Evolutionary conservation across 2,113 vertebrate species (phyloP), one percentile per base, ranked within the genome.

Genomic region (Oenanthe oenanthe): DNA sequence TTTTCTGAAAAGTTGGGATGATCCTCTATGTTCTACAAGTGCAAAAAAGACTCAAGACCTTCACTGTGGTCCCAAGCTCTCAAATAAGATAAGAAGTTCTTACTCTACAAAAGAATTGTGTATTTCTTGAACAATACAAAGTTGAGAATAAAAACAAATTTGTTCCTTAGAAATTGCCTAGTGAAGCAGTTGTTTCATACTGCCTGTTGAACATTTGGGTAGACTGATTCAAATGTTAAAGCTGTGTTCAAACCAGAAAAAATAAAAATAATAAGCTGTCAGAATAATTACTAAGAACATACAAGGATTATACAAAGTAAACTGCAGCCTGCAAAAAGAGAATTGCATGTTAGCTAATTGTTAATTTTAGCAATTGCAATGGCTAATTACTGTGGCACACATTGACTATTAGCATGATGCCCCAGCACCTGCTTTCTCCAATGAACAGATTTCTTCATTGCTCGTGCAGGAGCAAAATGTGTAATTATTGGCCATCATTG

Each of bases 331-430:
- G 98, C 98, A 98, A 98, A 98, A 98, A 97, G 98, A 98, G 99
- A 99, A 99, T 99, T 99, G 99, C 99, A 99, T 98, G 99, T 99
- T 99, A 99, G 99, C 98, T 99, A 99, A 99, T 99, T 99, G 99
- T 99, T 99, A 99, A 99, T 99, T 99, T 99, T 99, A 99, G 98
- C 99, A 98, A 98, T 99, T 98, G 98, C 98, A 98, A 98, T 95
- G 98, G 98, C 98, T 99, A 99, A 99, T 99, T 99, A 99, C 98
- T 98, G 97, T 98, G 96, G 98, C 98, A 98, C 99, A 99, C 98
- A 99, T 98, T 98, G 99, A 98, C 99, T 98, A 99, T 99, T 99
- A 99, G 99, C 99, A 99, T 99, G 99, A 98, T 99, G 99, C 99
- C 99, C 99, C 98, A 98, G 99, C 99, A 99, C 99, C 99, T 99